phyloP scores from a whole-genome alignment of 2,113 vertebrate genomes.

The Oreochromis aureus region DNA sequence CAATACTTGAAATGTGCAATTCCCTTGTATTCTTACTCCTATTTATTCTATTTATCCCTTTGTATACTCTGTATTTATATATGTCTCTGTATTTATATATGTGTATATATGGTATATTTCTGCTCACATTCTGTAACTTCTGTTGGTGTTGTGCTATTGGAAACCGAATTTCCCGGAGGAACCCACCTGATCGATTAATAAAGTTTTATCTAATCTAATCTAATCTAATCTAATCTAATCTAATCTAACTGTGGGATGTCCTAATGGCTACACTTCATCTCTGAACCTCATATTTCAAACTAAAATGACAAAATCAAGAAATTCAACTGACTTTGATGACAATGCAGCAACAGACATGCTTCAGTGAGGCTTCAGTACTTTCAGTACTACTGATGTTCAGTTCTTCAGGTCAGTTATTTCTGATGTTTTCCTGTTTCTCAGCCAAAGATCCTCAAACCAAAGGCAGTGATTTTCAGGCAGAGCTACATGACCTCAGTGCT shows the following conservation, averaged over 20 bases:
- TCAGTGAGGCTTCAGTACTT: neutral
- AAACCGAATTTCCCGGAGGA: too few species aligned
- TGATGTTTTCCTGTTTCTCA: neutral
- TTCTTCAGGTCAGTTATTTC: neutral
- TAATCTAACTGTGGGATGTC: neutral
- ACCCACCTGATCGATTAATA: too few species aligned
- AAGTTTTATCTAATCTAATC: too few species aligned
- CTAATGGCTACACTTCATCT: neutral
- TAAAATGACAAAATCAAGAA: neutral
- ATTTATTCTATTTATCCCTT: too few species aligned
- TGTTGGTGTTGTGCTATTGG: too few species aligned
- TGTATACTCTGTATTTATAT: too few species aligned
- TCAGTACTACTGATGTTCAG: neutral
- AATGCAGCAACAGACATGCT: neutral
- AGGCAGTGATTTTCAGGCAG: constrained; percentile 66
- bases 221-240: too few species aligned
- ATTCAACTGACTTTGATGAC: neutral
- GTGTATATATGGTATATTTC: too few species aligned
- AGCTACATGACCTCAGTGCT: constrained; percentile 80
- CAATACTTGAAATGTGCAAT: too few species aligned
- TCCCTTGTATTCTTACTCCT: too few species aligned
- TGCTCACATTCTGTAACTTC: too few species aligned
- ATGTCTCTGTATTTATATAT: too few species aligned
- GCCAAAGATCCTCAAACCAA: constrained; percentile 28
- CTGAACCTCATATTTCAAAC: neutral